A percentile compares a stretch with the other conserved stretches of the same genome.
Conservation (phyloP, 2,113 vertebrate genomes). For the Pseudorectes ferrugineus region DNA sequence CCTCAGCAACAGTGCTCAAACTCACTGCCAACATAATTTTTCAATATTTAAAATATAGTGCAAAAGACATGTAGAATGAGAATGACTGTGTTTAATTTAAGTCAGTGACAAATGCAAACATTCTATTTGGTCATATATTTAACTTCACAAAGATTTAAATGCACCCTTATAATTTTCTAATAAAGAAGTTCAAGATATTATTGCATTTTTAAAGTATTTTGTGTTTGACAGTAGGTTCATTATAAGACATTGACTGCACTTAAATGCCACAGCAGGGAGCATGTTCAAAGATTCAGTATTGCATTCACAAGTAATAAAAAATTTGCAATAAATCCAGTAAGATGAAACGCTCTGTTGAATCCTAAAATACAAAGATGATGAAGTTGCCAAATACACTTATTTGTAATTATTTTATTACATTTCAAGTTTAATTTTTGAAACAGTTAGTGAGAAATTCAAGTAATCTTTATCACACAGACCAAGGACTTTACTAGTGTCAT, state of each 20-base stretch:
- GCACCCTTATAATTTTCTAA: slow-evolving; percentile 57
- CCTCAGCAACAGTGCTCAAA: neutral
- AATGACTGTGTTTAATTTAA: slow-evolving; percentile 61
- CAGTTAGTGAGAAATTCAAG: slow-evolving; percentile 4
- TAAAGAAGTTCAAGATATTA: slow-evolving; percentile 55
- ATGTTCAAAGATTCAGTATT: slow-evolving; percentile 25
- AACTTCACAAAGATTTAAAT: slow-evolving; percentile 56
- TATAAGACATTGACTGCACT: slow-evolving; percentile 45
- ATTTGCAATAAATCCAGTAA: slow-evolving; percentile 33
- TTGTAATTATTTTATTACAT: neutral
- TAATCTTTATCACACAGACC: neutral
- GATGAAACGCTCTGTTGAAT: neutral
- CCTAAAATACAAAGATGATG: slow-evolving; percentile 18
- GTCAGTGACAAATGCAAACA: slow-evolving; percentile 51
- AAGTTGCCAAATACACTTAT: neutral
- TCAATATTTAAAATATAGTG: slow-evolving; percentile 42
- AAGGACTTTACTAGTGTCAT: neutral
- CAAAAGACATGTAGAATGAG: slow-evolving; percentile 50
- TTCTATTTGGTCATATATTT: slow-evolving; percentile 35
- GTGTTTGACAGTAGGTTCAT: slow-evolving; percentile 51
- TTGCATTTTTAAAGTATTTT: slow-evolving; percentile 57
- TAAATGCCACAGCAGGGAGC: slow-evolving; percentile 60
- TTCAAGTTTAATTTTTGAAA: neutral
- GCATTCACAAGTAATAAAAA: slow-evolving; percentile 37
- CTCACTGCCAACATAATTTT: neutral